These are phyloP conservation scores for Theocolax elegans DNA, from an alignment of 1,140 invertebrate species.

Conservation along the genomic window DNA sequence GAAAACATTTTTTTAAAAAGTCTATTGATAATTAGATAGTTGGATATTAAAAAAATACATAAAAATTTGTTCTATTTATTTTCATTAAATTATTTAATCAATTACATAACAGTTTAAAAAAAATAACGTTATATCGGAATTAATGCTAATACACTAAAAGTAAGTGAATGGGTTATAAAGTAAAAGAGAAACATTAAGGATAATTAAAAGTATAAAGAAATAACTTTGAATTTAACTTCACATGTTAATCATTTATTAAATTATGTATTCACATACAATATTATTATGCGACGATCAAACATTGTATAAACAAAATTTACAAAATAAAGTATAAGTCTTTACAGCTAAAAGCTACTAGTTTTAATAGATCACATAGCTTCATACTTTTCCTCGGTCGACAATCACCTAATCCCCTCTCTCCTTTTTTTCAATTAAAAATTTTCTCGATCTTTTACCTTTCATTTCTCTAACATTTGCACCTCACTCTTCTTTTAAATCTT, in stretches of 20 bases:
- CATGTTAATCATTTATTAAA: conserved; percentile 70
- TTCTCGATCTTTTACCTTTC: conserved; percentile 13
- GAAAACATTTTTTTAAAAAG: too few species aligned
- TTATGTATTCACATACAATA: conserved; percentile 69
- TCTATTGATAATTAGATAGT: too few species aligned
- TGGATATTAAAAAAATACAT: too few species aligned
- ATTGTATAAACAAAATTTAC: conserved; percentile 70
- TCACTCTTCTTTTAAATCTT: conserved; percentile 11
- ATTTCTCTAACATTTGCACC: conserved; percentile 5
- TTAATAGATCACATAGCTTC: conserved; percentile 68
- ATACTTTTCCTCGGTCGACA: conserved; percentile 38
- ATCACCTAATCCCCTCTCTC: conserved; percentile 9
- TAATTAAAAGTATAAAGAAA: conserved; percentile 14
- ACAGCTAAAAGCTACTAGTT: conserved; percentile 69
- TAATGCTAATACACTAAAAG: too few species aligned
- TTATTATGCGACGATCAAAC: conserved; percentile 69
- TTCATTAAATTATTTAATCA: too few species aligned
- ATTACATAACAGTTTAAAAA: too few species aligned
- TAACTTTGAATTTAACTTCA: conserved; percentile 59
- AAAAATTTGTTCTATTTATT: too few species aligned
- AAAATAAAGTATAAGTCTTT: conserved; percentile 70
- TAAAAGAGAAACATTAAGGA: too few species aligned
- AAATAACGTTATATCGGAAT: too few species aligned
- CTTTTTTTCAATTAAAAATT: conserved; percentile 4
- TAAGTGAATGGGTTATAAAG: too few species aligned